Evolutionary conservation across 2,888 invertebrate species (phyloP).

Genomic region (Malachius bipustulatus): DNA sequence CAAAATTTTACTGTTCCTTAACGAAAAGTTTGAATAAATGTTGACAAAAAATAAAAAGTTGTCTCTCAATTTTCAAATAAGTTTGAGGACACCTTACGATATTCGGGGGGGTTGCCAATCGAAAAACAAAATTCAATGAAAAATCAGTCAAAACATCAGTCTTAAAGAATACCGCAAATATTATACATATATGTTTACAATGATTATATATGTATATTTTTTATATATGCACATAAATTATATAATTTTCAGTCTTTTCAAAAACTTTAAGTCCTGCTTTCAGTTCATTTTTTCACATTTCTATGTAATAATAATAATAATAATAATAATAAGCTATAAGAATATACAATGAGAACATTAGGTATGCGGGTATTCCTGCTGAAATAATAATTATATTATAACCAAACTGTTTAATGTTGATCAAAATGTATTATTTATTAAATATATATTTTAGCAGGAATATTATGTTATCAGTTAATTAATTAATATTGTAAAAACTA

Average conservation of each 20-base stretch:
- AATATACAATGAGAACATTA: no score
- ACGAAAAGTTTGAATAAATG: conserved; percentile 14
- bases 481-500: background rate
- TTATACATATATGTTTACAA: conserved; percentile 7
- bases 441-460: background rate
- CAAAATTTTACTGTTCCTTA: no score
- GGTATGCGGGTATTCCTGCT: no score
- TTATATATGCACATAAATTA: conserved; percentile 4
- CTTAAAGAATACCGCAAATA: conserved; percentile 32
- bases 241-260: conserved; percentile 23
- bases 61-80: no score
- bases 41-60: conserved; percentile 5
- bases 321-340: no score
- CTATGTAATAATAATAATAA: no score
- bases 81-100: no score
- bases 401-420: background rate
- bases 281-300: no score
- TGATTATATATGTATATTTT: no score
- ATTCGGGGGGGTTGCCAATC: conserved; percentile 43
- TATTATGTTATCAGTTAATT: background rate
- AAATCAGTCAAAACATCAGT: conserved; percentile 40
- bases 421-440: background rate
- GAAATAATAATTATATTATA: no score
- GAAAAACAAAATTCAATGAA: conserved; percentile 19
- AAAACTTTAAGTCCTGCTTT: conserved; percentile 32